Conservation (phyloP, 2,888 invertebrate genomes). For the Catonia carolina region DNA sequence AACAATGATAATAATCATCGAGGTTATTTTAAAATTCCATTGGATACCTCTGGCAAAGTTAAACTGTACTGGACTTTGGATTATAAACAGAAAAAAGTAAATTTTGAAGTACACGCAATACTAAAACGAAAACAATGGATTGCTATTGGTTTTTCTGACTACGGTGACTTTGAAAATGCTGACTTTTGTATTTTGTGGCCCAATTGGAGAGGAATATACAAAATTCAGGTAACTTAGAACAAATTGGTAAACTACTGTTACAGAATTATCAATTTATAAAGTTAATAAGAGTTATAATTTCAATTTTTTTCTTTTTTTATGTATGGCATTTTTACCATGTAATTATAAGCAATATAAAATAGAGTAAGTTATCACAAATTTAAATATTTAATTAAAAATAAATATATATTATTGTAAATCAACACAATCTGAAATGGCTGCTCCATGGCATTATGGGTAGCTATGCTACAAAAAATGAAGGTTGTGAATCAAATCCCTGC, state of each 20-base stretch:
- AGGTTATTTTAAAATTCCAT: constrained; percentile 34
- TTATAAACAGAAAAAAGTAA: constrained; percentile 41
- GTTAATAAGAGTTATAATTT: constrained; percentile 5
- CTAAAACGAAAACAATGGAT: constrained; percentile 54
- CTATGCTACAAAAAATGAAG: too few species aligned
- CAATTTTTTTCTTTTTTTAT: constrained; percentile 24
- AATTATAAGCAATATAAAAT: too few species aligned
- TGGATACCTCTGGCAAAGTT: constrained; percentile 42
- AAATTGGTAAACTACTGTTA: too few species aligned
- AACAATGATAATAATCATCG: too few species aligned
- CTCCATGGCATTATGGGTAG: too few species aligned
- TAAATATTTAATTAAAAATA: too few species aligned
- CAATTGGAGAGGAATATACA: constrained; percentile 55
- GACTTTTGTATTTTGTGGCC: constrained; percentile 79
- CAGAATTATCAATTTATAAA: background rate
- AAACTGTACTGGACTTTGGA: constrained; percentile 47
- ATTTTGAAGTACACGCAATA: constrained; percentile 48
- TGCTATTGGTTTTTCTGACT: constrained; percentile 78
- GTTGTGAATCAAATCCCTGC: too few species aligned
- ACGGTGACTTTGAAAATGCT: constrained; percentile 63
- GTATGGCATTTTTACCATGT: constrained; percentile 3
- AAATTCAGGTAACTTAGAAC: constrained; percentile 48
- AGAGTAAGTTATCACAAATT: too few species aligned
- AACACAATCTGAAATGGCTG: too few species aligned
- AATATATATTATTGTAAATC: too few species aligned